phyloP scores from a whole-genome alignment of 2,888 invertebrate genomes.

The Drosophila nigricruria region DNA sequence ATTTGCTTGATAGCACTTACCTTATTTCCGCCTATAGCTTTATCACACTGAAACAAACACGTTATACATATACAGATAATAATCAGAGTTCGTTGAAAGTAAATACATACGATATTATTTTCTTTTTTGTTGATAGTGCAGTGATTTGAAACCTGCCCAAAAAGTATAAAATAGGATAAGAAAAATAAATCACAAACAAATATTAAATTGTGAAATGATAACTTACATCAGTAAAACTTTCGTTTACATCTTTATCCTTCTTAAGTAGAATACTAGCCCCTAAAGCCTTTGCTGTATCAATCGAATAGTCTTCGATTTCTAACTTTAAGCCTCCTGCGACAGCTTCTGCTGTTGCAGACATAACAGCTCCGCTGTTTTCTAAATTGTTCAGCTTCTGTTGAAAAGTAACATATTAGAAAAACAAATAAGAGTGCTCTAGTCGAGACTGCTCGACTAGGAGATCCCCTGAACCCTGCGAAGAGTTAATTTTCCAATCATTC shows the following conservation, averaged over 20 bases:
- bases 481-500: too few relatives aligned
- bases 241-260: constrained; percentile 85
- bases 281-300: constrained; percentile 52
- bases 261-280: constrained; percentile 55
- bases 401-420: constrained; percentile 1
- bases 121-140: constrained; percentile 97
- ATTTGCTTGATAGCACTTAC: constrained; percentile 86
- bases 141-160: constrained; percentile 93
- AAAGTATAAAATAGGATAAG: constrained; percentile 82
- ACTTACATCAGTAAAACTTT: constrained; percentile 94
- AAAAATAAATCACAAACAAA: not conserved
- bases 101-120: constrained; percentile 93
- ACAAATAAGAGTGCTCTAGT: too few relatives aligned
- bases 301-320: constrained; percentile 57
- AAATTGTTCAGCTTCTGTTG: constrained; percentile 51
- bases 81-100: not conserved
- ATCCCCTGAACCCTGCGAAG: too few relatives aligned
- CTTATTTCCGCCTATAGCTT: constrained; percentile 96
- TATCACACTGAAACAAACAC: constrained; percentile 94
- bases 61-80: constrained; percentile 24
- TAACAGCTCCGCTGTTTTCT: constrained; percentile 46
- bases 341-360: constrained; percentile 28
- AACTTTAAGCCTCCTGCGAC: constrained; percentile 36
- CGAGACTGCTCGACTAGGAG: too few relatives aligned
- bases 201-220: not conserved